Evolutionary conservation across 1,140 invertebrate species (phyloP).

Genomic region (Theocolax elegans): DNA sequence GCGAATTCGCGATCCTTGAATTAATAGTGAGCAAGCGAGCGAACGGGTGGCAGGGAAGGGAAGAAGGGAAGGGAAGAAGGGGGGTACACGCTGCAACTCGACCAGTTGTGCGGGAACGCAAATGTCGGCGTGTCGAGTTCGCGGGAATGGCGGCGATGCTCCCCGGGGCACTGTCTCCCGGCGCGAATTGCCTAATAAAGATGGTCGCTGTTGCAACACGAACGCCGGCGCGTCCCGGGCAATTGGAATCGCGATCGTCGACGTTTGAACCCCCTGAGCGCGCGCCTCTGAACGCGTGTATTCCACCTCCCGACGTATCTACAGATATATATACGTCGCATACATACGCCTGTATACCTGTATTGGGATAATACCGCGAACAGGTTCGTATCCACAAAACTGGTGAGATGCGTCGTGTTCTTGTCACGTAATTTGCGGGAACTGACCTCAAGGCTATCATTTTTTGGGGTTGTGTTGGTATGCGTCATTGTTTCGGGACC

Average conservation of each 20-base stretch:
- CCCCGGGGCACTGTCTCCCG: slow-evolving; percentile 13
- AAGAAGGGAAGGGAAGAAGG: no score
- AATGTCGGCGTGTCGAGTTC: background rate
- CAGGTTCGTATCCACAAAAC: no score
- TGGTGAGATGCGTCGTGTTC: no score
- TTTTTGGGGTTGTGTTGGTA: background rate
- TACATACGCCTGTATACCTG: background rate
- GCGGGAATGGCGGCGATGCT: background rate
- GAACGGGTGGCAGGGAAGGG: no score
- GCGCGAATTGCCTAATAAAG: slow-evolving; percentile 36
- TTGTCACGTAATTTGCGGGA: no score
- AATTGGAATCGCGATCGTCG: slow-evolving; percentile 18
- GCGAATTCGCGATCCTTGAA: slow-evolving; percentile 5
- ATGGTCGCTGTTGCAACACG: background rate
- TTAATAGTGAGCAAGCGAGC: slow-evolving; percentile 21
- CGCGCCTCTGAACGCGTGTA: no score
- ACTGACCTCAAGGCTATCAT: no score
- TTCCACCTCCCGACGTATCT: no score
- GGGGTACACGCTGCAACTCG: no score
- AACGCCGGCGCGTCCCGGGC: background rate
- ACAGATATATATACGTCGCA: no score
- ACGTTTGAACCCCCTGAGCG: background rate
- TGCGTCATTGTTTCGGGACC: no score
- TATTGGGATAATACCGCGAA: background rate
- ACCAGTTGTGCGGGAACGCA: background rate